Evolutionary conservation across 2,888 invertebrate species (phyloP).

Genomic region (Amphipoea oculea): DNA sequence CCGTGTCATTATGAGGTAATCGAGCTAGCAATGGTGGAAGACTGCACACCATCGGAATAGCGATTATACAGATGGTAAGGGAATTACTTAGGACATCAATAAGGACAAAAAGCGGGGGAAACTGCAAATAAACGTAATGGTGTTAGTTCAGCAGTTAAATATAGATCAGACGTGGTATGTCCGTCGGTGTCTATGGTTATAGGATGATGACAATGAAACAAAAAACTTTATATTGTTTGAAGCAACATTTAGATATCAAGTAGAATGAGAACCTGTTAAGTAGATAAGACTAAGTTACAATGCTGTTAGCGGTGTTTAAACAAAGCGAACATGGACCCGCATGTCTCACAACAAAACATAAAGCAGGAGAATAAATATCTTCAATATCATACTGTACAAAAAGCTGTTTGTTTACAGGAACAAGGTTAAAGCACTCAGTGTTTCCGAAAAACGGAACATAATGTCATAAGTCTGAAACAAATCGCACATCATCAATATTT

Average conservation of each 20-base stretch:
- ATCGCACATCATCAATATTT: conserved; percentile 55
- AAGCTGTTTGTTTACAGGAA: conserved; percentile 26
- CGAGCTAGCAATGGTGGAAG: conserved; percentile 54
- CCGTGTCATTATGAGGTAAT: conserved; percentile 74
- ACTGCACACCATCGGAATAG: conserved; percentile 8
- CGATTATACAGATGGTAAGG: conserved; percentile 9
- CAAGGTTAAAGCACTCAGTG: conserved; percentile 31
- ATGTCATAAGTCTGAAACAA: conserved; percentile 49
- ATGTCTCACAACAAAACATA: background rate
- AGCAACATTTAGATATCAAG: background rate
- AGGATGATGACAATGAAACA: background rate
- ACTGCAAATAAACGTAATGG: background rate
- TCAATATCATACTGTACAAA: conserved; percentile 35
- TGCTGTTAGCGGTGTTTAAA: background rate
- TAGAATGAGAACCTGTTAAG: background rate
- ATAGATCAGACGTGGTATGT: background rate
- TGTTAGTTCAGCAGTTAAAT: conserved; percentile 1
- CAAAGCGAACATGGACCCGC: background rate
- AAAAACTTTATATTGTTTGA: background rate
- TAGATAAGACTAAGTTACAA: no score
- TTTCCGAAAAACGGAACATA: conserved; percentile 32
- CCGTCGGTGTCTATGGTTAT: no score
- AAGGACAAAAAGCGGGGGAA: background rate
- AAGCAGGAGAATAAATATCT: conserved; percentile 11
- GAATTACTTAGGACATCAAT: conserved; percentile 15